Evolutionary conservation across 2,113 vertebrate genomes (phyloP), one percentile per base, ranked within the genome.

Genomic region (Sarotherodon lohbergeri): DNA sequence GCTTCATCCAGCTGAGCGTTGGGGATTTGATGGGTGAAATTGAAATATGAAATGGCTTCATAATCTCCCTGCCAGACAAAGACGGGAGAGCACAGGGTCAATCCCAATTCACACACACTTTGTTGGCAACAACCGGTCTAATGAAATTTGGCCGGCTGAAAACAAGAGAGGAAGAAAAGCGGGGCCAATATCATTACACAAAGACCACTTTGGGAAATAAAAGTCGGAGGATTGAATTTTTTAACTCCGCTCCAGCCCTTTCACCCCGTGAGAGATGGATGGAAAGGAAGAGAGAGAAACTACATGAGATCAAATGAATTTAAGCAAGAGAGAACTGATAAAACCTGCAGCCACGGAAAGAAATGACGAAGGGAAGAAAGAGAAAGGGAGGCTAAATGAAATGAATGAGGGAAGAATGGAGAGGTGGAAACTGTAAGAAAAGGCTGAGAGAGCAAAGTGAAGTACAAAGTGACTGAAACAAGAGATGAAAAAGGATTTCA

Each of bases 21-120:
- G 80, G 84, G 93, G 93, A 92, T 95, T 94, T 92, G 56, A 88
- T 39, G 89, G 86, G 88, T 87, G 79, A 92, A 93, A 90, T 83
- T 92, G 88, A 94, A 92, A 94, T 91, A 83, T 90, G 89, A 94
- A 93, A 94, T 93, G 90, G 87, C 85, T 82, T 90, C 84, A 86
- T 95, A 95, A 95, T 95, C 91, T 90, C 83, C 68, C 29, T 46
- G 81, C 88, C 88, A 89, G 91, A 93, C 92, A 93, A 84, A 93
- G 87, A 85, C 29, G 5, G 32, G 73, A 80, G 85, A 68, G 57
- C 59, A 50, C 7, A 3, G 76, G 90, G 92, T 91, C 90, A 88
- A 68, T 66, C 89, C 86, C 85, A 80, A 80, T 91, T 90, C 93
- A 82, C 90, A 68, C 85, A 34, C 86, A 52, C 82, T 86, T 82